A percentile compares a stretch with the other conserved stretches of the same genome.
phyloP scores from a whole-genome alignment of 64 coral and sea anemone genomes.

The Cladopsammia gracilis region DNA sequence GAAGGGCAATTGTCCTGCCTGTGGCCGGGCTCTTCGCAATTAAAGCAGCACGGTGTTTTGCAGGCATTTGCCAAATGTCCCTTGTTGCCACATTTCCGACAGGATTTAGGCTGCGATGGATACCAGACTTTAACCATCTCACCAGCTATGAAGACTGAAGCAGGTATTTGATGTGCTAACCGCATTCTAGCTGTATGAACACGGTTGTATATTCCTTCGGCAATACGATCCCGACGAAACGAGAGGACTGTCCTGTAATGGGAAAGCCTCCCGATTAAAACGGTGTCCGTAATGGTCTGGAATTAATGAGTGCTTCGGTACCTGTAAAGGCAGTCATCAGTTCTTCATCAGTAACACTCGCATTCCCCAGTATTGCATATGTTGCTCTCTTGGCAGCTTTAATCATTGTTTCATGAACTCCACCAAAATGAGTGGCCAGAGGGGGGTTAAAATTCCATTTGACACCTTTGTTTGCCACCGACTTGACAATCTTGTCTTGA shows the following conservation, averaged over 20 bases:
- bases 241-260: too few species aligned
- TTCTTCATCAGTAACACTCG: not conserved
- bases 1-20: fast-evolving
- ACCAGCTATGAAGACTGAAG: not conserved
- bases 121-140: not conserved
- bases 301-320: constrained; percentile 12
- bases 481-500: constrained; percentile 39
- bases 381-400: constrained; percentile 53
- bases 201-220: too few species aligned
- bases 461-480: constrained; percentile 51
- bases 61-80: not conserved
- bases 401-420: constrained; percentile 63
- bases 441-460: constrained; percentile 58
- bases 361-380: constrained; percentile 21
- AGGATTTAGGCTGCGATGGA: not conserved
- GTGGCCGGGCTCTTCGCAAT: not conserved
- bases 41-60: not conserved
- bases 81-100: not conserved
- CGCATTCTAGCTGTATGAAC: not conserved
- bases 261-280: too few species aligned
- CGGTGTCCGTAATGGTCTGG: not conserved
- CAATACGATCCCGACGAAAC: too few species aligned
- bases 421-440: constrained; percentile 53
- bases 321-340: constrained; percentile 31
- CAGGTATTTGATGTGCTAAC: not conserved